Evolutionary conservation across 2,797 vertebrate species (phyloP), one percentile per base, ranked within the genome.

Genomic region (Acipenser ruthenus): DNA sequence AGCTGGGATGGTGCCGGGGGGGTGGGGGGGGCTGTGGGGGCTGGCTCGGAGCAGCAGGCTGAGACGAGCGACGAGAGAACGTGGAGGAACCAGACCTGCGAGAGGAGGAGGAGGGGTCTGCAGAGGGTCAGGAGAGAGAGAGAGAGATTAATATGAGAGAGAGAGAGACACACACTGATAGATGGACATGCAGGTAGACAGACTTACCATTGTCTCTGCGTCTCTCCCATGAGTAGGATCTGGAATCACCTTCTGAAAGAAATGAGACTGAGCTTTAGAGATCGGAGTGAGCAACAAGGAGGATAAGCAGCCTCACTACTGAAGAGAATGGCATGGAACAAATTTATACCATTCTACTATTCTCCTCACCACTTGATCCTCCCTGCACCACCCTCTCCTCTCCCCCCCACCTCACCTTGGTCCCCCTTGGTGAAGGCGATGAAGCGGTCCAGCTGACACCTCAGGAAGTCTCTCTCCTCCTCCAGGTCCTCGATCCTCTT

Each of bases 401-500:
- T 11, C 11, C 12, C 47, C 23, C 11, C 89, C 70, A 15, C 7
- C n/a, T 18, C 11, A 12, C 6, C 6, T 55, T 55, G 52, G 9
- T 55, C 11, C 37, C 64, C 52, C 69, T 93, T 91, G 15, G 93
- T 92, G 0, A 89, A 93, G 60, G 91, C 94, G 77, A 95, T 94
- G 78, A 95, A 95, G 62, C 92, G 93, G 78, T 94, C 93, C 10
- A 95, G 75, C 78, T 95, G 93, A 69, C 94, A 94, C 8, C 93
- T 89, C 10, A 95, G 77, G 68, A 95, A 95, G 72, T 95, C 94
- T 67, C 93, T 83, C 81, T 95, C 94, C 75, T 94, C 94, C 74
- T 95, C 93, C 75, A 95, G 83, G 75, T 95, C 93, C 74, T 94
- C 91, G 0, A 94, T 95, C 75, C 93, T 87, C 73, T 95, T 95